A percentile compares a stretch with the other conserved stretches of the same genome.
phyloP scores from a whole-genome alignment of 1,140 invertebrate species.

The Drosophila simulans region DNA sequence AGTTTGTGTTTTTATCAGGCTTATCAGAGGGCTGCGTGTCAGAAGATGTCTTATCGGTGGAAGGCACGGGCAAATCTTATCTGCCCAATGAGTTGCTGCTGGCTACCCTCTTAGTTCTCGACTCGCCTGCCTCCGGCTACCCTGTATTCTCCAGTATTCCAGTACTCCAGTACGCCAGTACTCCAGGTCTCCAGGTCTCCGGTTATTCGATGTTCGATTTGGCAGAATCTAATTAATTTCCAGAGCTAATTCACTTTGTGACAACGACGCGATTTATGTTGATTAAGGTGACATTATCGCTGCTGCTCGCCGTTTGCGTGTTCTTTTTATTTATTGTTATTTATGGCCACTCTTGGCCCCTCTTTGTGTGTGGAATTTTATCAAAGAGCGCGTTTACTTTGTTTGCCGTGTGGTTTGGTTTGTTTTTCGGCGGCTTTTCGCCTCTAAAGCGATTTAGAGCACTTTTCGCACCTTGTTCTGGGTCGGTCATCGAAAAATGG shows the following conservation, averaged over 20 bases:
- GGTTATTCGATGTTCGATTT: constrained; percentile 11
- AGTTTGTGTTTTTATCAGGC: constrained; percentile 52
- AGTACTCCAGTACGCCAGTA: not conserved
- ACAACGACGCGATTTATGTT: constrained; percentile 76
- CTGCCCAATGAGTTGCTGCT: constrained; percentile 17
- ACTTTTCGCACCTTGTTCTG: constrained; percentile 72
- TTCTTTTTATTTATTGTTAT: constrained; percentile 69
- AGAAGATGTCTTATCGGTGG: constrained; percentile 72
- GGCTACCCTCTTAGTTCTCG: not conserved
- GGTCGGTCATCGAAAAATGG: not conserved
- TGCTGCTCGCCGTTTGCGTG: constrained; percentile 37
- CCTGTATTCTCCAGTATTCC: not conserved
- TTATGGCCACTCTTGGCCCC: constrained; percentile 45
- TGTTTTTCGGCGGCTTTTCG: constrained; percentile 33
- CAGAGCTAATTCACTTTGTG: constrained; percentile 73
- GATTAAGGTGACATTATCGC: constrained; percentile 73
- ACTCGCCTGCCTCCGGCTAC: not conserved
- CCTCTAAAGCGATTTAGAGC: constrained; percentile 65
- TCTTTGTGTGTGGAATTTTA: constrained; percentile 61
- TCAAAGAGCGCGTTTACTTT: constrained; percentile 38
- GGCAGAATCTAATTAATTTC: constrained; percentile 77
- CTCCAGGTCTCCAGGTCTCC: not conserved
- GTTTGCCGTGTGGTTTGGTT: constrained; percentile 30
- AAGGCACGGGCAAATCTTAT: constrained; percentile 52
- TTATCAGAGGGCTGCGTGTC: constrained; percentile 62